Base-by-base conservation (phyloP, 2,113 vertebrate species). In the Chloroceryle aenea region DNA sequence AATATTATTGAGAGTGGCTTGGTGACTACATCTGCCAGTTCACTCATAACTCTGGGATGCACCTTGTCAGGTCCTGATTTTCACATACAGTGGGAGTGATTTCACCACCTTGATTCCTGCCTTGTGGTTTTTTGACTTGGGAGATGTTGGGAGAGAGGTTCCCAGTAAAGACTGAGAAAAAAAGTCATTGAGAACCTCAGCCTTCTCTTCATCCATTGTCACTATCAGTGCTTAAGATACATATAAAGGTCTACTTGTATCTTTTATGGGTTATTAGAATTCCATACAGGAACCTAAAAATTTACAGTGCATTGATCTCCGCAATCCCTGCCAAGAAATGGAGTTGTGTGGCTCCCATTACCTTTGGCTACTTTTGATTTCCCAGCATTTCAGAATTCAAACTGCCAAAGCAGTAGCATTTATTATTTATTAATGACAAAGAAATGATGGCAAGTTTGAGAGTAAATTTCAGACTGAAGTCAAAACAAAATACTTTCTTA, bases 301-400 rank as follows among this genome's bases (percentile, higher is more conserved):
- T 13, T 32, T n/a, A 64, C 26, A 77, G 18, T 1, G 4, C 21
- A 40, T 6, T 43, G 9, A 34, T 23, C 13, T 56, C 73, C 3
- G 1, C 25, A 64, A 67, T 11, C 13, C 43, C 32, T 52, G 17
- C 2, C 45, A 73, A 1, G 6, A 7, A 80, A 50, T 0, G 3
- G 17, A 42, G 26, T 18, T 23, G 3, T 16, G 22, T 32, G 26
- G 14, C 13, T 4, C 6, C 13, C 30, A 29, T 0, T 27, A 66
- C 6, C 20, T 56, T 61, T 30, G 80, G 45, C 12, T 73, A 18
- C 23, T 64, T 79, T 22, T 48, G 10, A 56, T 34, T 59, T 69
- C 8, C 12, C 29, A 55, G 10, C 25, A 34, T 20, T 91, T 80
- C 42, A 81, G 18, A 69, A 93, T 32, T 64, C 11, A 56, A 38